Base-by-base conservation (phyloP, 2,888 invertebrate genomes). In the Rotaria macrura region DNA sequence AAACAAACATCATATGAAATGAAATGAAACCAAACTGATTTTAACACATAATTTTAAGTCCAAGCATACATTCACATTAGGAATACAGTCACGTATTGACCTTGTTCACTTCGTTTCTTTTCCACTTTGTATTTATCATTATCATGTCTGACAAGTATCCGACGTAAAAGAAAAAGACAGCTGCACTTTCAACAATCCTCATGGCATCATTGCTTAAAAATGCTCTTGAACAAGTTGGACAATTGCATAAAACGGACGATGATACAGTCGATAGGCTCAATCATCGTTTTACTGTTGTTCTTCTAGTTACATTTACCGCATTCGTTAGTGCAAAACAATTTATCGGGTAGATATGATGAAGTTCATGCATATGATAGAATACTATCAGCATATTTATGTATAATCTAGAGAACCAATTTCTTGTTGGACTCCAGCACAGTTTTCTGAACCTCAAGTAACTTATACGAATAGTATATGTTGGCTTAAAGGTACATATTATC, bases 401-500 rank as follows among this genome's bases (percentile, higher is more conserved):
- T 29, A 10, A 12, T 65, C 29, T 34, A 34, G 79, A n/a, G 43
- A 79, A 12, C 79, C 79, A 14, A 79, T 79, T 43, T 43, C 40
- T 12, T 79, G 79, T 79, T 79, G 79, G 79, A 12, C 79, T 43
- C 79, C 79, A 79, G 43, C 79, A 43, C 79, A 79, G 0, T 79
- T 43, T 6, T 43, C 79, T 3, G 25, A 9, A 43, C 14, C 79
- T 23, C 79, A 79, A n/a, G n/a, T 43, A n/a, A 4, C 14, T 40
- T 79, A 79, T 79, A 79, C 79, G 25, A 79, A 79, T 43, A 79
- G 79, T 43, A 79, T 79, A 43, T 79, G 79, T 79, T 79, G 79
- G 79, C n/a, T 79, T 9, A 79, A 79, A 79, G 79, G 79, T n/a
- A 79, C 79, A 79, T 79, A 79, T 43, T 79, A 79, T 79, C n/a